Evolutionary conservation across 2,113 vertebrate species (phyloP), one percentile per base, ranked within the genome.

Genomic region (Labrus mixtus): DNA sequence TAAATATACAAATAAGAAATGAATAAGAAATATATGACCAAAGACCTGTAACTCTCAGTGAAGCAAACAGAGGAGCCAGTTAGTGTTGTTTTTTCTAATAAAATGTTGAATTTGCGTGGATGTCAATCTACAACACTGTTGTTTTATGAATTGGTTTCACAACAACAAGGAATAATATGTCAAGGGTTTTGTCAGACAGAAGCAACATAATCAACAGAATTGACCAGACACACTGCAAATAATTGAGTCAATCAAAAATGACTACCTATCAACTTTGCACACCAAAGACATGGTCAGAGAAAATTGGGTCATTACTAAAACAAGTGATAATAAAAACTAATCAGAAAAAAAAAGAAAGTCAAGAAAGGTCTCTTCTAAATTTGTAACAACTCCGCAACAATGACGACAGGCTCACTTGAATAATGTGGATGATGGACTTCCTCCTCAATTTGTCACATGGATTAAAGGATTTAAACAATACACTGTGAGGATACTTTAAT

Each of bases 401-500:
- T 46, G 25, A 55, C 2, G 10, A 19, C 15, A 17, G 1, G 20
- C 19, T 73, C 33, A 20, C 33, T 68, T 50, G 45, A 78, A 66
- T 62, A 64, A n/a, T 59, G 64, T 22, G 67, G 55, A 56, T 73
- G 60, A 81, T 62, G 57, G 20, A 81, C 82, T 78, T 85, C 66
- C 65, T 68, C 53, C 37, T 19, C 17, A 64, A 79, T 83, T 82
- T 83, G 63, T 67, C 45, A 63, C 60, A 71, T 23, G 61, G 64
- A 79, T 81, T 87, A 80, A 36, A 65, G 22, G 82, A 82, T 77
- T 87, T 79, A 69, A 79, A 80, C 58, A 88, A 65, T 80, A 66
- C 20, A 4, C 25, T 60, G 4, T 48, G 51, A 62, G 56, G 36
- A 64, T 59, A 67, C 60, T 45, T 68, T 45, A 84, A 70, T 71